Percentiles rank a stretch among this genome's conserved stretches.
These are phyloP conservation scores for Oedothorax gibbosus DNA, from an alignment of 1,140 invertebrate species.

Conservation along the genomic window DNA sequence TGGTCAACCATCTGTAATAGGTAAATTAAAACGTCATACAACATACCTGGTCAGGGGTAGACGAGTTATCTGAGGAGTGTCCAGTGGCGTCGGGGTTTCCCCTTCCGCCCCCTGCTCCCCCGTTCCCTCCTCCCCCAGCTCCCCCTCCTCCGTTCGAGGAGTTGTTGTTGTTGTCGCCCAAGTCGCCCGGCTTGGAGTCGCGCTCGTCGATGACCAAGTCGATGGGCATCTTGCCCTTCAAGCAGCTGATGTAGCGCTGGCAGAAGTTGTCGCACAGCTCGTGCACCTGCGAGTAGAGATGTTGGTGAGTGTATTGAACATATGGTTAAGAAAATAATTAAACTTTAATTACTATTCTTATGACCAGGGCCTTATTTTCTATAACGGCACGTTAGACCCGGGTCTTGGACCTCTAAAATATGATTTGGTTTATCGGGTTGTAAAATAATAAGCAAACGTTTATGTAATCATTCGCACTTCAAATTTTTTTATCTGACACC, in stretches of 20 bases:
- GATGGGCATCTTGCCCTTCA: slow-evolving; percentile 77
- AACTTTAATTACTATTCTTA: too few relatives aligned
- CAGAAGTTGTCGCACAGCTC: slow-evolving; percentile 77
- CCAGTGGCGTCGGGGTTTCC: slow-evolving; percentile 63
- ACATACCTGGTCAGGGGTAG: slow-evolving; percentile 64
- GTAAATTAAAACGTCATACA: too few relatives aligned
- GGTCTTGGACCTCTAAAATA: too few relatives aligned
- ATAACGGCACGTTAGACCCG: too few relatives aligned
- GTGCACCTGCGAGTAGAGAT: slow-evolving; percentile 71
- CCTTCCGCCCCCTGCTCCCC: slow-evolving; percentile 62
- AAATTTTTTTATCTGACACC: too few relatives aligned
- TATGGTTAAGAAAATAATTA: too few relatives aligned
- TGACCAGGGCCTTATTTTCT: too few relatives aligned
- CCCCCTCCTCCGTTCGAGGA: slow-evolving; percentile 62
- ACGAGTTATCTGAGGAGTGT: slow-evolving; percentile 64
- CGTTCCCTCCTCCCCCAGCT: slow-evolving; percentile 55
- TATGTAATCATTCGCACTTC: too few relatives aligned
- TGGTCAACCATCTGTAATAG: too few relatives aligned
- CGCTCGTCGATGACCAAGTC: slow-evolving; percentile 75
- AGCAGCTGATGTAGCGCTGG: slow-evolving; percentile 74
- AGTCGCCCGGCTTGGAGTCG: slow-evolving; percentile 67
- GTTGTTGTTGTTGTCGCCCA: slow-evolving; percentile 64
- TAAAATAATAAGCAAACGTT: too few relatives aligned
- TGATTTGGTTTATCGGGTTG: too few relatives aligned
- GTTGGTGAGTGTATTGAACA: too few relatives aligned